Percentiles rank a stretch among this genome's conserved stretches.
Conservation (phyloP, 2,113 vertebrate genomes). For the Semnornis frantzii region DNA sequence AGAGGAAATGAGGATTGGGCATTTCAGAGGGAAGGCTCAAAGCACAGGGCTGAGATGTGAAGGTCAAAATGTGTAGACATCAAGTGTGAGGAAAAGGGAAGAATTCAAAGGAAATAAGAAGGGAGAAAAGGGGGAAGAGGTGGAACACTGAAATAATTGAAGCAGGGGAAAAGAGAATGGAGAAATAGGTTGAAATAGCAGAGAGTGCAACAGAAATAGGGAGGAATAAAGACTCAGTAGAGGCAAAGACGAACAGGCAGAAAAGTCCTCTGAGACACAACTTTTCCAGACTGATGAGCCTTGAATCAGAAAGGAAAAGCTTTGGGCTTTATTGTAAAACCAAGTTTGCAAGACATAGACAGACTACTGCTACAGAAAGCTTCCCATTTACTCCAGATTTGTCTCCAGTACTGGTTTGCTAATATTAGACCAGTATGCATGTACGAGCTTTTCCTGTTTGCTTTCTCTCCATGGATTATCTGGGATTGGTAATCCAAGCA, state of each 20-base stretch:
- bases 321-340: background rate
- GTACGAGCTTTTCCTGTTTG: background rate
- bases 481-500: background rate
- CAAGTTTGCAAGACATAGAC: background rate
- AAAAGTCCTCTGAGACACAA: background rate
- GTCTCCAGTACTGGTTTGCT: background rate
- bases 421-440: background rate
- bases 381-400: background rate
- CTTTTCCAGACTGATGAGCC: background rate
- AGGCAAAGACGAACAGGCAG: background rate
- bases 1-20: background rate
- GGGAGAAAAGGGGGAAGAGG: background rate
- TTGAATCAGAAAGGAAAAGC: background rate
- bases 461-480: background rate
- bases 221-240: background rate
- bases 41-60: background rate
- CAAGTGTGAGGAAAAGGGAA: background rate
- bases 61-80: background rate
- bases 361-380: background rate
- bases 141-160: background rate
- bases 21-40: slow-evolving; percentile 21
- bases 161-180: background rate
- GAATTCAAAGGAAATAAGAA: slow-evolving; percentile 21
- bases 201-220: background rate
- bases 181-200: background rate